Percentiles rank a stretch among this genome's conserved stretches.
These are phyloP conservation scores for Aegypius monachus DNA, from an alignment of 2,113 vertebrate species.

Conservation along the genomic window DNA sequence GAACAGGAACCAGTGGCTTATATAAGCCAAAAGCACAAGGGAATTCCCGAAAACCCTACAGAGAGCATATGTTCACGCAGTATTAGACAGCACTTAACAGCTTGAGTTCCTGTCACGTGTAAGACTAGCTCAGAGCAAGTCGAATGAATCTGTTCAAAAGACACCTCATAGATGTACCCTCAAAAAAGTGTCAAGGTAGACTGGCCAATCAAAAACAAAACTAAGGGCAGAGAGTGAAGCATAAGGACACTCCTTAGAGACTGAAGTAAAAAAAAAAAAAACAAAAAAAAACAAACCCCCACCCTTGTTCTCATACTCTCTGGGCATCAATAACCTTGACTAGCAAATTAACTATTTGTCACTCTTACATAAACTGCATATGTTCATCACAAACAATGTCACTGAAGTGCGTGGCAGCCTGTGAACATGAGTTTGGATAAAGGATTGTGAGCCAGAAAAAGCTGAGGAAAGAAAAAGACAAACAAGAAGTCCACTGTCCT, in stretches of 20 bases:
- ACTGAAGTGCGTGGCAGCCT: neutral
- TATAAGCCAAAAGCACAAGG: neutral
- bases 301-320: neutral
- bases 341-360: neutral
- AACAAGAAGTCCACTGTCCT: neutral
- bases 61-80: slow-evolving; percentile 11
- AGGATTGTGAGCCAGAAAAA: neutral
- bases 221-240: neutral
- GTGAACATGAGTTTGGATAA: neutral
- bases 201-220: neutral
- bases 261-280: neutral
- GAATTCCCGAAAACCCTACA: neutral
- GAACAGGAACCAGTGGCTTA: neutral
- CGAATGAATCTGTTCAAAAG: neutral
- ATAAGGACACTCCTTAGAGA: neutral
- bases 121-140: neutral
- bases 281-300: too few relatives aligned
- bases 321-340: neutral
- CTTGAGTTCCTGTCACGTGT: slow-evolving; percentile 10
- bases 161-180: neutral
- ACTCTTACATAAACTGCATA: neutral
- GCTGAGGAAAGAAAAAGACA: neutral
- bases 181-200: neutral
- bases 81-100: neutral
- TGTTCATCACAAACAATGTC: neutral